Percentiles rank a stretch among this genome's conserved stretches.
phyloP scores from a whole-genome alignment of 2,113 vertebrate genomes.

The Chamaetylas fuelleborni region DNA sequence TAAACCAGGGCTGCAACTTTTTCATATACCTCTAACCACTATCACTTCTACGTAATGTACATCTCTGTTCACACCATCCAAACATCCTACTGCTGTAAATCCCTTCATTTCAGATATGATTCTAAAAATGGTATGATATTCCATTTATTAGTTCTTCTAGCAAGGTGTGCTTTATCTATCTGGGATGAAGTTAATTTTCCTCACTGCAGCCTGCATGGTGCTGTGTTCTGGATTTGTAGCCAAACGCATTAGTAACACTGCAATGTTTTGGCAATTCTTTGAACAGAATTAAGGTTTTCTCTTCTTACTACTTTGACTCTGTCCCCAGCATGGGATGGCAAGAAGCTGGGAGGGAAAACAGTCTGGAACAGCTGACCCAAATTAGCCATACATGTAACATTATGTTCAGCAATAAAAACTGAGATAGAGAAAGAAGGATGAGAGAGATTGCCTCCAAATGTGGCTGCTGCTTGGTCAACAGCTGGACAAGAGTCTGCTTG shows the following conservation, averaged over 20 bases:
- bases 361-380: not conserved
- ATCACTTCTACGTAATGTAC: not conserved
- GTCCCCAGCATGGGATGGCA: not conserved
- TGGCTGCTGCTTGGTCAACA: not conserved
- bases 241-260: not conserved
- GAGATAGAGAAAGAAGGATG: accelerated
- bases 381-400: not conserved
- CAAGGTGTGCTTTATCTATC: not conserved
- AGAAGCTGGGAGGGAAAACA: not conserved
- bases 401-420: not conserved
- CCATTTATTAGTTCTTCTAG: not conserved
- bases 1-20: not conserved
- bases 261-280: not conserved
- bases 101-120: not conserved
- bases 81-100: not conserved
- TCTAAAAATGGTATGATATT: not conserved
- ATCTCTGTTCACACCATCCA: not conserved
- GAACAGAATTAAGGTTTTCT: not conserved
- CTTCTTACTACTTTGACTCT: not conserved
- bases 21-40: not conserved
- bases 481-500: not conserved
- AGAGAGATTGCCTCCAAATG: not conserved
- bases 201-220: not conserved
- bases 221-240: not conserved
- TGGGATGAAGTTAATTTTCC: not conserved